Evolutionary conservation across 2,888 invertebrate species (phyloP), one percentile per base, ranked within the genome.

Genomic region (Coelogynopora nodosa): DNA sequence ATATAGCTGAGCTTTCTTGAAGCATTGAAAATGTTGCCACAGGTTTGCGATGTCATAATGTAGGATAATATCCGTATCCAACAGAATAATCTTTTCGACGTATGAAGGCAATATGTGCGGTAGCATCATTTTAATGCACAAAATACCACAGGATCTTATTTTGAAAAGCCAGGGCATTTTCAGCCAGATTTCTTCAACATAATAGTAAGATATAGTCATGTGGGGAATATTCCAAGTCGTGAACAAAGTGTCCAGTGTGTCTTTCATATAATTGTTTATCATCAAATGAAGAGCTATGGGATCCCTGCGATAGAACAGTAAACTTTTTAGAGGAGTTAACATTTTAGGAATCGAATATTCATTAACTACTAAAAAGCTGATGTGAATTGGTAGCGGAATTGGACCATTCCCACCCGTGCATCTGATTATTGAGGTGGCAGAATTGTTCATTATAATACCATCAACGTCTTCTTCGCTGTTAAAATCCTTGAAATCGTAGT

Each of bases 281-380:
- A 97, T 93, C 89, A 97, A 94, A 92, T 97, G 96, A 90, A 97
- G 95, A 91, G 96, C 95, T 82, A 97, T 92, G 0, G 96, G 96
- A 92, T 95, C 95, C 89, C 94, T 94, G 18, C 96, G 93, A 91
- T 96, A 95, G 90, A 96, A 95, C 88, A 96, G 93, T 89, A 96
- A 93, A 10, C 96, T 96, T 91, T 97, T 97, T 84, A 96, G 93
- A 90, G 96, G 94, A 0, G 96, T 96, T 49, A 95, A 95, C 67
- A 96, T 94, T 84, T 94, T 94, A 81, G 95, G 93, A 74, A 95
- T 95, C 5, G 95, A 94, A 91, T 95, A 96, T 92, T 95, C 95
- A 67, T 95, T 95, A 90, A 96, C 95, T 92, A 96, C 96, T 5
- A 97, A 96, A 88, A 96, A 93, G 0, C 96, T 95, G 88, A 97